A percentile compares a stretch with the other conserved stretches of the same genome.
These are phyloP conservation scores for Syrphus vitripennis DNA, from an alignment of 2,888 invertebrate species.

Conservation along the genomic window DNA sequence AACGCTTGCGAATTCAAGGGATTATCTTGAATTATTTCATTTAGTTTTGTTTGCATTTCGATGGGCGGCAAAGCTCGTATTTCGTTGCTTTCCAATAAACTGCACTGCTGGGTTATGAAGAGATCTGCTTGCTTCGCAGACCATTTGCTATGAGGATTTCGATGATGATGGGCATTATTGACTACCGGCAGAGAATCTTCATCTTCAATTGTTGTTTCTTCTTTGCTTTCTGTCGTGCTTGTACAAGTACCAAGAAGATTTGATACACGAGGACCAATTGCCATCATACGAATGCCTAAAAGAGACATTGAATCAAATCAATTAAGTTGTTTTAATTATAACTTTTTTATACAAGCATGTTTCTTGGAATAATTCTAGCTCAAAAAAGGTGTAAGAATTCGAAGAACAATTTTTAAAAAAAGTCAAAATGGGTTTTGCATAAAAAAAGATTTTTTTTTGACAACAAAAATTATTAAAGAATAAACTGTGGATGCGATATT, in stretches of 20 bases:
- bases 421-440: too few relatives aligned
- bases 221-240: conserved; percentile 53
- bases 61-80: conserved; percentile 89
- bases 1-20: conserved; percentile 82
- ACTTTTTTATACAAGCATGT: too few relatives aligned
- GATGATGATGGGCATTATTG: conserved; percentile 73
- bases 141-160: conserved; percentile 86
- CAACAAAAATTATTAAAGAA: too few relatives aligned
- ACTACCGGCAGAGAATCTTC: conserved; percentile 73
- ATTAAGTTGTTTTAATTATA: not conserved
- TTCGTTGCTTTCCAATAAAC: conserved; percentile 91
- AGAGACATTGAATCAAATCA: not conserved
- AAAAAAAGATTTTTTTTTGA: too few relatives aligned
- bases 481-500: too few relatives aligned
- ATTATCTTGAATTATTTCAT: conserved; percentile 80
- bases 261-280: conserved; percentile 74
- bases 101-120: conserved; percentile 93
- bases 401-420: too few relatives aligned
- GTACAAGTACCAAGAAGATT: conserved; percentile 58
- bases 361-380: too few relatives aligned
- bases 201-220: conserved; percentile 48
- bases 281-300: conserved; percentile 75
- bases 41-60: conserved; percentile 85
- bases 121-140: conserved; percentile 94
- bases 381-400: too few relatives aligned